phyloP scores from a whole-genome alignment of 1,140 invertebrate genomes.

The Gonatopus flavifemur region DNA sequence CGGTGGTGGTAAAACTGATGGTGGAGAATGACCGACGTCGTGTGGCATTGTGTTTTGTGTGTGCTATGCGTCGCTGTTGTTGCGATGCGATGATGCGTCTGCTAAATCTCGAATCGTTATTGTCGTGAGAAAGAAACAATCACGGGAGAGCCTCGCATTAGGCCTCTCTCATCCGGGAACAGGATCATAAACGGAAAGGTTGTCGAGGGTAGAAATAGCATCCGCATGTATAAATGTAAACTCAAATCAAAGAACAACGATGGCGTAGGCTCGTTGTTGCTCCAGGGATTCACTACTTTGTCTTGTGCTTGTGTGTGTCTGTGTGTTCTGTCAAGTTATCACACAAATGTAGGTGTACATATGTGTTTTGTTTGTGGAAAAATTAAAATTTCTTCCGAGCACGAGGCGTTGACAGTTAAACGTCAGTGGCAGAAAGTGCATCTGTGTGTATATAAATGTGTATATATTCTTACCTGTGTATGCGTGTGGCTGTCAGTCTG shows the following conservation, averaged over 20 bases:
- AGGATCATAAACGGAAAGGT: too few relatives aligned
- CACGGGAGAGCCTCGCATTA: slow-evolving; percentile 1
- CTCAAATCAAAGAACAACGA: slow-evolving; percentile 15
- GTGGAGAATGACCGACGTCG: slow-evolving; percentile 33
- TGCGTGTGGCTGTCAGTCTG: too few relatives aligned
- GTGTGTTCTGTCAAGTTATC: too few relatives aligned
- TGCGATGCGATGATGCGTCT: slow-evolving; percentile 40
- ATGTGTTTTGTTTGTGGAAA: too few relatives aligned
- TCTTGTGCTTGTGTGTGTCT: slow-evolving; percentile 1
- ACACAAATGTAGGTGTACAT: too few relatives aligned
- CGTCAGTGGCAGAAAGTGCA: slow-evolving; percentile 13
- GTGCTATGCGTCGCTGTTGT: slow-evolving; percentile 28
- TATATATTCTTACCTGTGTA: too few relatives aligned
- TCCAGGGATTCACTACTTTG: too few relatives aligned
- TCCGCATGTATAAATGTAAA: slow-evolving; percentile 1
- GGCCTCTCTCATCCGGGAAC: too few relatives aligned
- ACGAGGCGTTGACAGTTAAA: slow-evolving; percentile 18
- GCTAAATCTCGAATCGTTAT: slow-evolving; percentile 26
- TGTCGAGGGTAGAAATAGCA: too few relatives aligned
- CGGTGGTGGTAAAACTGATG: slow-evolving; percentile 32
- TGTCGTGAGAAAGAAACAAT: neutral
- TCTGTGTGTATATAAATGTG: slow-evolving; percentile 11
- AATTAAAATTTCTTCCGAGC: too few relatives aligned
- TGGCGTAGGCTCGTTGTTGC: slow-evolving; percentile 22
- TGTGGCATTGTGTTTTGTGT: neutral